A percentile compares a stretch with the other conserved stretches of the same genome.
Conservation (phyloP, 2,797 vertebrate species). For the Danio jaintianensis region DNA sequence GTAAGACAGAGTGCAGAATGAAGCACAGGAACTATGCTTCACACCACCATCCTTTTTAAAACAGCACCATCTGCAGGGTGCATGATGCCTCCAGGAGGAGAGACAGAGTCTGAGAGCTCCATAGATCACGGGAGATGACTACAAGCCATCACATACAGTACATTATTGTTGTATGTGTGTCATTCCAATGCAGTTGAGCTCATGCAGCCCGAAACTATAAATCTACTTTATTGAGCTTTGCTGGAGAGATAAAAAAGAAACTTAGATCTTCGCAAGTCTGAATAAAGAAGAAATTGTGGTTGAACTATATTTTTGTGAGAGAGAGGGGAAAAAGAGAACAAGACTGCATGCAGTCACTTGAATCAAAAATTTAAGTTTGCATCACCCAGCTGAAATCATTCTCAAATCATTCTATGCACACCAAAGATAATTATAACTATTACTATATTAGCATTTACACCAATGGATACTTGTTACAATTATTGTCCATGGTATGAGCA, state of each 20-base stretch:
- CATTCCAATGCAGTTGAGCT: conserved; percentile 31
- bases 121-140: conserved; percentile 10
- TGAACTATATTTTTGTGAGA: conserved; percentile 5
- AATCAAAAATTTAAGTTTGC: neutral
- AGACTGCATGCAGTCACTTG: neutral
- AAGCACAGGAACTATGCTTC: neutral
- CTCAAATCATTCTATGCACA: neutral
- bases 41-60: conserved; percentile 58
- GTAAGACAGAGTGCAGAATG: conserved; percentile 15
- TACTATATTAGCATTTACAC: neutral
- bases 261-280: neutral
- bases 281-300: conserved; percentile 18
- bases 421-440: neutral
- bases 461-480: neutral
- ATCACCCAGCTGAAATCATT: neutral
- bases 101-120: neutral
- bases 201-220: conserved; percentile 28
- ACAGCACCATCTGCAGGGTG: conserved; percentile 66
- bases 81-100: conserved; percentile 26
- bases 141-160: neutral
- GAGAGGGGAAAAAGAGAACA: neutral
- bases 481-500: neutral
- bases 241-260: conserved; percentile 11
- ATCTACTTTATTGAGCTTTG: conserved; percentile 48
- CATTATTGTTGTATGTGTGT: conserved; percentile 31